Evolutionary conservation across 2,888 invertebrate genomes (phyloP).

Genomic region (Cancer borealis): DNA sequence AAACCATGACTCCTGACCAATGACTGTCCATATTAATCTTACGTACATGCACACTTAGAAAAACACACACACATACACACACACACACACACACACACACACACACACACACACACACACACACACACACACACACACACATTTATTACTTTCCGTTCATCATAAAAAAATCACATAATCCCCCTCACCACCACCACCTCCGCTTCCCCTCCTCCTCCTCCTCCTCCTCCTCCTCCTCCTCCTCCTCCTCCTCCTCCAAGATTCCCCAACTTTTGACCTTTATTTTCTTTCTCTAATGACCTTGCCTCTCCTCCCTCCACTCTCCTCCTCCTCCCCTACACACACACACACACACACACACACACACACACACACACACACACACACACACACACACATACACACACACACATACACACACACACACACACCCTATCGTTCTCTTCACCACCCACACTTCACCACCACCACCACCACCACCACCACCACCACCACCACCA

Average conservation of each 20-base stretch:
- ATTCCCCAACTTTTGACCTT: constrained; percentile 22
- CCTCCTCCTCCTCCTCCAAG: constrained; percentile 8
- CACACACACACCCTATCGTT: background rate
- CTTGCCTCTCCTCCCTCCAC: background rate
- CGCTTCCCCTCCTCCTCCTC: background rate
- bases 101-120: constrained; percentile 31
- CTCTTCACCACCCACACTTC: background rate
- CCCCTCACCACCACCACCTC: background rate
- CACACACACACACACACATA: too few species aligned
- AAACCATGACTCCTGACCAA: background rate
- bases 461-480: background rate
- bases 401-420: background rate
- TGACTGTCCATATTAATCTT: background rate
- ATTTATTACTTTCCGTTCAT: background rate
- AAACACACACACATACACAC: background rate
- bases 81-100: too few species aligned
- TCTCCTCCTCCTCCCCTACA: background rate
- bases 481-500: too few species aligned
- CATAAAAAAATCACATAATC: background rate
- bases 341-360: background rate
- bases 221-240: constrained; percentile 26
- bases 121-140: constrained; percentile 46
- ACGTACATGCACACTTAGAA: background rate
- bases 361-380: too few species aligned
- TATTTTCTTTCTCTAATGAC: constrained; percentile 7